Evolutionary conservation across 2,888 invertebrate species (phyloP).

Genomic region (Eilema sororculum): DNA sequence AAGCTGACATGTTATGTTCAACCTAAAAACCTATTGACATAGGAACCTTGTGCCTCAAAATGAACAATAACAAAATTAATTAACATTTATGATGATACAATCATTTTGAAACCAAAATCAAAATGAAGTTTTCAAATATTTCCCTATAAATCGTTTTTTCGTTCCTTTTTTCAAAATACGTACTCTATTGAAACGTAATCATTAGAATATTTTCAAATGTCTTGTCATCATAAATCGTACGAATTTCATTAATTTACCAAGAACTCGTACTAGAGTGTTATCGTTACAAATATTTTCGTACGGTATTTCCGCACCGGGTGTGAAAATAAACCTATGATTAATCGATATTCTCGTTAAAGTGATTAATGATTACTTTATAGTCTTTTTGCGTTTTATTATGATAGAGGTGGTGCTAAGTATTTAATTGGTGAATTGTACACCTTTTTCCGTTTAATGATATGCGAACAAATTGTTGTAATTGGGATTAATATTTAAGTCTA

Average conservation of each 20-base stretch:
- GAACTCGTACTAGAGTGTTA: constrained; percentile 10
- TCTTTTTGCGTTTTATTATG: constrained; percentile 33
- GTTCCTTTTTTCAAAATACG: not conserved
- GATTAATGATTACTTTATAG: constrained; percentile 43
- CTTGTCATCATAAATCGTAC: not conserved
- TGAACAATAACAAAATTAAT: not conserved
- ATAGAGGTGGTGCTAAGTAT: not conserved
- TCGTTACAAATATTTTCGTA: constrained; percentile 29
- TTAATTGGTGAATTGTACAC: not conserved
- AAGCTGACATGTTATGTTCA: not conserved
- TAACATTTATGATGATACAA: too few relatives aligned
- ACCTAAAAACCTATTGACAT: not conserved
- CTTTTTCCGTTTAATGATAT: not conserved
- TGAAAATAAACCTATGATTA: constrained; percentile 37
- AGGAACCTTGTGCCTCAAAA: not conserved
- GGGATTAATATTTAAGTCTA: not conserved
- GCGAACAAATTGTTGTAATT: not conserved
- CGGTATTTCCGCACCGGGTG: constrained; percentile 48
- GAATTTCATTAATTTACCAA: constrained; percentile 13
- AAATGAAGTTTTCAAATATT: not conserved
- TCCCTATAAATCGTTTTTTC: not conserved
- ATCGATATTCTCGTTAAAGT: constrained; percentile 45
- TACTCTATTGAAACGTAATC: not conserved
- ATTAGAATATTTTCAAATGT: not conserved
- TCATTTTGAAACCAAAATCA: too few relatives aligned